Percentiles rank a stretch among this genome's conserved stretches.
These are phyloP conservation scores for Nerophis ophidion DNA, from an alignment of 2,113 vertebrate species.

Conservation along the genomic window DNA sequence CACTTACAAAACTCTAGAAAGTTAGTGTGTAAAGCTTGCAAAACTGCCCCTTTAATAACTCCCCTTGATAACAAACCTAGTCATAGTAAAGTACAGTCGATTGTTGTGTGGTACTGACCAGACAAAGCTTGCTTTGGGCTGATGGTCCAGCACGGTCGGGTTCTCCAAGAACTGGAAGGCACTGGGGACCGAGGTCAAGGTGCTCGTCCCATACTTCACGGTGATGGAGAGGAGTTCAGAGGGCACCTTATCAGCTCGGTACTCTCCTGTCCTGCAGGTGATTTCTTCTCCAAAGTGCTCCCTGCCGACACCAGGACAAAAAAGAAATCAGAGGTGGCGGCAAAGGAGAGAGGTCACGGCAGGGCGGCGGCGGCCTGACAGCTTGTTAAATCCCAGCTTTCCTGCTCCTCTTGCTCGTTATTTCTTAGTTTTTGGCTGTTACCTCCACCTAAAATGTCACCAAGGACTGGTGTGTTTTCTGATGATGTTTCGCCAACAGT, in stretches of 20 bases:
- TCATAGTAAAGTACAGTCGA: neutral
- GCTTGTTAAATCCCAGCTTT: conserved; percentile 52
- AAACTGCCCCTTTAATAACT: too few species aligned
- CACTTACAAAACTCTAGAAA: too few species aligned
- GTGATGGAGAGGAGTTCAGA: conserved; percentile 50
- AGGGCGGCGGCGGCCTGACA: conserved; percentile 44
- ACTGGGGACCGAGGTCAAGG: conserved; percentile 28
- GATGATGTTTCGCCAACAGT: conserved; percentile 28
- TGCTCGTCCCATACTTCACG: conserved; percentile 69
- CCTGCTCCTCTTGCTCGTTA: conserved; percentile 41
- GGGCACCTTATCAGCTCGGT: conserved; percentile 55
- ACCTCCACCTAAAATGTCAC: conserved; percentile 51
- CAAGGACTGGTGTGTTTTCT: conserved; percentile 6
- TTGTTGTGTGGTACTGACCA: conserved; percentile 68
- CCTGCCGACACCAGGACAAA: conserved; percentile 62
- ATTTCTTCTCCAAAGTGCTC: conserved; percentile 75
- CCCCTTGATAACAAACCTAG: too few species aligned
- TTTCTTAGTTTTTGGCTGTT: conserved; percentile 29
- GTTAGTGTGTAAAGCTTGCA: too few species aligned
- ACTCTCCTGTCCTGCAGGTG: conserved; percentile 78
- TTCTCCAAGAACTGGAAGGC: conserved; percentile 78
- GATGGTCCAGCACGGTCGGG: conserved; percentile 74
- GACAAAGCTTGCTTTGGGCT: conserved; percentile 80
- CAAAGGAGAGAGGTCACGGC: conserved; percentile 12
- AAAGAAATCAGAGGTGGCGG: conserved; percentile 28